phyloP scores from a whole-genome alignment of 1,140 invertebrate genomes.

The Drosophila repleta region DNA sequence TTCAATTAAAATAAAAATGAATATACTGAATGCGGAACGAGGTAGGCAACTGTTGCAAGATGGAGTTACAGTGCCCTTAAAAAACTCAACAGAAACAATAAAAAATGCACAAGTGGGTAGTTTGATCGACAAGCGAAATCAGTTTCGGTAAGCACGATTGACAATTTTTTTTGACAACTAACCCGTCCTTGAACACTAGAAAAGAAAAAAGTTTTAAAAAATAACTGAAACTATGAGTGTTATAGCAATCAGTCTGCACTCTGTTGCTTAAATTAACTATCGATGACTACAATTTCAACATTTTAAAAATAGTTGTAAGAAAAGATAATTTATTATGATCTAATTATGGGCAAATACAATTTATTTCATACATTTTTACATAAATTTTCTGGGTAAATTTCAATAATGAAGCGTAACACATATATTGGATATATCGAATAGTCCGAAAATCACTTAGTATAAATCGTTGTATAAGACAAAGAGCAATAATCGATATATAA shows the following conservation, averaged over 20 bases:
- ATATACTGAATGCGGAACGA: conserved; percentile 58
- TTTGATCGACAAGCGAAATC: conserved; percentile 62
- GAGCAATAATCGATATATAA: background rate
- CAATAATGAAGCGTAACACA: no score
- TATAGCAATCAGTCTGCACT: background rate
- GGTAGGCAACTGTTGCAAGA: conserved; percentile 47
- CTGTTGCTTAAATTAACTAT: background rate
- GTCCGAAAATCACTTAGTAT: no score
- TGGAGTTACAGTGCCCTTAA: conserved; percentile 21
- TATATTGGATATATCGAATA: conserved; percentile 1
- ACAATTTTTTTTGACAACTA: background rate
- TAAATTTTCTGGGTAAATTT: no score
- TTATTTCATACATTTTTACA: no score
- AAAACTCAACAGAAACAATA: conserved; percentile 41
- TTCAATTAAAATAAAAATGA: conserved; percentile 39
- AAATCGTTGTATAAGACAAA: no score
- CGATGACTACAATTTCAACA: background rate
- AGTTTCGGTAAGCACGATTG: conserved; percentile 68
- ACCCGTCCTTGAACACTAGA: conserved; percentile 10
- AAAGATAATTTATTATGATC: no score
- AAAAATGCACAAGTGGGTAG: conserved; percentile 36
- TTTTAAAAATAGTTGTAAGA: no score
- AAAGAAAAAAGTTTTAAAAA: background rate
- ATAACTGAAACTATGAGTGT: background rate
- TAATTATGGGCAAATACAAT: no score